Evolutionary conservation across 2,113 vertebrate genomes (phyloP), one percentile per base, ranked within the genome.

Genomic region (Actenoides hombroni): DNA sequence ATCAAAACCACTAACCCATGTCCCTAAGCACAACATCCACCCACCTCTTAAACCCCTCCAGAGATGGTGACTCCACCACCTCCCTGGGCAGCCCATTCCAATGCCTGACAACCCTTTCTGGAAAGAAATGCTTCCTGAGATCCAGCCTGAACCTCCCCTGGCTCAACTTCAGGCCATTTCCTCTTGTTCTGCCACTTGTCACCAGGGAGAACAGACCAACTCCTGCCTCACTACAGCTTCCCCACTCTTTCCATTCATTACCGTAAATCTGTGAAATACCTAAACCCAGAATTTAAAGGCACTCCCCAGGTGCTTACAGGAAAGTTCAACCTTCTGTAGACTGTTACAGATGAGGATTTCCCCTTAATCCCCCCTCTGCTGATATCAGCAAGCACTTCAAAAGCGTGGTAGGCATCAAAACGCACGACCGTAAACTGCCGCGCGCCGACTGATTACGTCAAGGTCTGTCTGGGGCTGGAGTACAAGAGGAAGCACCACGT

Each of bases 281-380:
- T 74, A 49, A 95, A 95, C 90, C 24, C 80, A 51, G 73, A 95
- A 96, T 94, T 94, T 77, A 94, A 97, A 96, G 71, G 78, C 57
- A 75, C 61, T 84, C 86, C 86, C 88, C 94, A 73, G 73, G 84
- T 83, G 90, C 82, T 90, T 51, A 40, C 85, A 85, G 74, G n/a
- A 7, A 56, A 81, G 86, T 93, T 96, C 86, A 71, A 78, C 83
- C 81, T 77, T 80, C 74, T 83, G 85, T 78, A 79, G 88, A 26
- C 77, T 92, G 92, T 90, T 53, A 56, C 0, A 5, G 95, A 75
- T 40, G 63, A 54, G 60, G 83, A 96, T 94, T 96, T 95, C 91
- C 85, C 83, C 81, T 88, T 96, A 96, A 97, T 94, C 75, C 83
- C 31, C 16, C 3, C 85, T 84, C 59, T 94, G 92, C 93, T 85